Conservation (phyloP, 2,113 vertebrate genomes). For the Pteruthius melanotis region DNA sequence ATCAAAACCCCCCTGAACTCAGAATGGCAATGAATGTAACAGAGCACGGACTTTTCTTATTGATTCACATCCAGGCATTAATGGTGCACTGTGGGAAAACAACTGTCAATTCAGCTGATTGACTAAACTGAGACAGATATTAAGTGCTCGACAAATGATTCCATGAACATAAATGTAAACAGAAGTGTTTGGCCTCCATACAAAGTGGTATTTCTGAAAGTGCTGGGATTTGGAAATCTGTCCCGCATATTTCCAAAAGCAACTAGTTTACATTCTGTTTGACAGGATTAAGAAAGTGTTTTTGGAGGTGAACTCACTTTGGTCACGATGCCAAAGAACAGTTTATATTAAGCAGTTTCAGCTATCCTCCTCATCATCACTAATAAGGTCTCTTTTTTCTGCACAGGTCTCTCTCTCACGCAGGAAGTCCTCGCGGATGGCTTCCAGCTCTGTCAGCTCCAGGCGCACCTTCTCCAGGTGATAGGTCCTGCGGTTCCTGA, state of each 20-base stretch:
- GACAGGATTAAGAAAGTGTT: background rate
- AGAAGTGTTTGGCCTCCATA: slow-evolving; percentile 29
- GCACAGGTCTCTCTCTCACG: slow-evolving; percentile 84
- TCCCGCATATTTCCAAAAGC: slow-evolving; percentile 59
- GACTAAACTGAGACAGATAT: background rate
- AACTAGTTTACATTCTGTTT: background rate
- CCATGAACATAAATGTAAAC: slow-evolving; percentile 24
- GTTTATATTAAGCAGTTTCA: slow-evolving; percentile 29
- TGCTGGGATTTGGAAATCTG: slow-evolving; percentile 44
- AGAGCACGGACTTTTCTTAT: background rate
- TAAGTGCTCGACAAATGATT: slow-evolving; percentile 14
- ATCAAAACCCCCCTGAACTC: background rate
- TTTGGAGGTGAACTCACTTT: slow-evolving; percentile 14
- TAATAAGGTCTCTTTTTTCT: slow-evolving; percentile 86
- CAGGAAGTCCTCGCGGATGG: slow-evolving; percentile 93
- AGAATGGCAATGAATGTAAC: background rate
- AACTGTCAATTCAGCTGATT: background rate
- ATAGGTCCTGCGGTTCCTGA: slow-evolving; percentile 88
- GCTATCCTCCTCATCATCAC: slow-evolving; percentile 93
- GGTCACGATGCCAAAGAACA: slow-evolving; percentile 16
- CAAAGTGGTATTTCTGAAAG: slow-evolving; percentile 3
- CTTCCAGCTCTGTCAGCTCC: slow-evolving; percentile 92
- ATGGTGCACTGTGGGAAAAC: background rate
- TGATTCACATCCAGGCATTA: background rate
- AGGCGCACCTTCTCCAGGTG: slow-evolving; percentile 95